Base-by-base conservation (phyloP, 2,888 invertebrate species). In the Caenorhabditis sp. region DNA sequence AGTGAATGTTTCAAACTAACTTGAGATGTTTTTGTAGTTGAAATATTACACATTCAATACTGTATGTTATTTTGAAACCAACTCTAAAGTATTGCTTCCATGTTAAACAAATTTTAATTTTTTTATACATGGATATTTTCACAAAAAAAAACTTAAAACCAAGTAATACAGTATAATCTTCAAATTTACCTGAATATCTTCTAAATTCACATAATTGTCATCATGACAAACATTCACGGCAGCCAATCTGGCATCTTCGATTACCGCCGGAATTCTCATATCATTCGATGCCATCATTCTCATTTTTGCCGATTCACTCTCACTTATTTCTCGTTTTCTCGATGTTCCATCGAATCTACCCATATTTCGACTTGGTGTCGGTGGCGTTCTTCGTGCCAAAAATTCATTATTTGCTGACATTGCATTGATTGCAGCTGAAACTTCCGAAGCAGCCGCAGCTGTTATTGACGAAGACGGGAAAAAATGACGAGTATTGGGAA, bases 161-260 rank as follows among this genome's bases (percentile, higher is more conserved):
- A 36, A 36, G 10, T 8, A 36, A 8, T 36, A 10, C 7, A 36
- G 7, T 36, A 5, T 36, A 43, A 43, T 17, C 14, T 43, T 17
- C 3, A 43, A 12, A 10, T 43, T 31, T 43, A 73, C 73, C 64
- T 73, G 63, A 56, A 73, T 69, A 63, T 73, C 73, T 58, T 60
- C 61, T 59, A 73, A 63, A 63, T 73, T 73, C 49, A 59, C 73
- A 68, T 73, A 73, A 26, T 66, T 67, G 36, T 69, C 69, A 53
- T 73, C 62, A 3, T 54, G 57, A 14, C 38, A 59, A 57, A 68
- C 72, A 50, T 72, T 72, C 0, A 72, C 57, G 3, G 72, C 72
- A 27, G 67, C 64, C 5, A 65, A 62, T 7, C 72, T 38, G 8
- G 72, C 64, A 59, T 72, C 72, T 1, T 63, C 62, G 2, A 65